These are phyloP conservation scores for Argyrosomus regius DNA, from an alignment of 2,797 vertebrate species.

Conservation along the genomic window DNA sequence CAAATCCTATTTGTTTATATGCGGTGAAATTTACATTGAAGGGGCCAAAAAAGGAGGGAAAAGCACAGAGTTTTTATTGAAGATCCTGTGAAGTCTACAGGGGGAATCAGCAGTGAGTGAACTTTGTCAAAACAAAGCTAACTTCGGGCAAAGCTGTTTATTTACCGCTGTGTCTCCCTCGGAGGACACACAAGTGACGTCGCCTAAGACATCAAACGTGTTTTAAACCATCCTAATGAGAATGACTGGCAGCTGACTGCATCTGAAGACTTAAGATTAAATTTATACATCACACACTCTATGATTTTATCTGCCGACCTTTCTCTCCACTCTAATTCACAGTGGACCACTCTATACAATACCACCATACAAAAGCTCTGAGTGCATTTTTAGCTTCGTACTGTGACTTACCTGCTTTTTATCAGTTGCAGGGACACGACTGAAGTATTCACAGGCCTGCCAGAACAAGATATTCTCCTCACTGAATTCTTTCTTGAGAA, in stretches of 20 bases:
- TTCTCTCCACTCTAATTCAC: not conserved
- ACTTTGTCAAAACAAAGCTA: not conserved
- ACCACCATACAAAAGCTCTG: not conserved
- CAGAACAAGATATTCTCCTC: conserved; percentile 99
- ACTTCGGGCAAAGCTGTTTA: not conserved
- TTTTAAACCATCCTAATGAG: not conserved
- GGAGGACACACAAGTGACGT: not conserved
- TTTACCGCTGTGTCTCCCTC: not conserved
- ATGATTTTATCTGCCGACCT: not conserved
- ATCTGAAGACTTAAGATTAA: not conserved
- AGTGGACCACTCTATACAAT: not conserved
- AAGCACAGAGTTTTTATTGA: not conserved
- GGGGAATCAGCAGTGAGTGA: not conserved
- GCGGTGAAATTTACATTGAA: not conserved
- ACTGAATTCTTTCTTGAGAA: conserved; percentile 98
- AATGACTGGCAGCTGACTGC: not conserved
- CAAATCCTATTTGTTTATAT: not conserved
- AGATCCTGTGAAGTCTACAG: not conserved
- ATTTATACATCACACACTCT: not conserved
- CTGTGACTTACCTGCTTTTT: conserved; percentile 91
- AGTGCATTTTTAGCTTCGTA: conserved; percentile 21
- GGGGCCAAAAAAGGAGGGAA: not conserved
- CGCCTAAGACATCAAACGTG: not conserved
- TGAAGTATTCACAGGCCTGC: conserved; percentile 98
- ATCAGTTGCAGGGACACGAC: conserved; percentile 94